Conservation (phyloP, 1,140 invertebrate species). For the Eurosta solidaginis region DNA sequence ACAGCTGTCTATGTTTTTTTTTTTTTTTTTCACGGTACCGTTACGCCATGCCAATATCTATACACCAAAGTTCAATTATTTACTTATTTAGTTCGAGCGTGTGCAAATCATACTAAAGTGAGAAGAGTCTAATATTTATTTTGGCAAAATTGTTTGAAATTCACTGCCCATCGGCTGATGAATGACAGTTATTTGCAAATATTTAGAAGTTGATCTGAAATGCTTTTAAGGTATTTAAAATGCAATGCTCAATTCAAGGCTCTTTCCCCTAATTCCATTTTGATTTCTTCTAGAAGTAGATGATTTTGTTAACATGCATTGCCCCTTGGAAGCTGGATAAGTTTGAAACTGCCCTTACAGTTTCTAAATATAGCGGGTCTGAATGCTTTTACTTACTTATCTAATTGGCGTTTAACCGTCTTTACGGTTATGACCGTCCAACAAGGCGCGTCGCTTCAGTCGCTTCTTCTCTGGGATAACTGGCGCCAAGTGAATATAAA, state of each 20-base stretch:
- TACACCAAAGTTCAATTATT: conserved; percentile 14
- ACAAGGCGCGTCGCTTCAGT: no score
- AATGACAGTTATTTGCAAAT: conserved; percentile 19
- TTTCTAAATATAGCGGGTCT: no score
- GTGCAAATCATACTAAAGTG: conserved; percentile 2
- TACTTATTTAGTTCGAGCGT: conserved; percentile 8
- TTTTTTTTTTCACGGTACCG: background rate
- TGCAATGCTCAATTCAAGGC: background rate
- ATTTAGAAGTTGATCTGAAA: background rate
- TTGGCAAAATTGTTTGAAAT: background rate
- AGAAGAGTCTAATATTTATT: background rate
- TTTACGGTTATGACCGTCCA: no score
- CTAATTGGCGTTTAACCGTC: no score
- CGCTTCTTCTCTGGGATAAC: no score
- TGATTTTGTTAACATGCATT: no score
- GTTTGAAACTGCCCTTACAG: no score
- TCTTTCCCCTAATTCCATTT: no score
- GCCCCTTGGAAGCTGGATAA: no score
- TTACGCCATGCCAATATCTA: background rate
- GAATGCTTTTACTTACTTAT: no score
- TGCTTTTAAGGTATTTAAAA: conserved; percentile 5
- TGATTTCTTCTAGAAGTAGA: no score
- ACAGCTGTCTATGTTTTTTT: conserved; percentile 22
- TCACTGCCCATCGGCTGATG: background rate
- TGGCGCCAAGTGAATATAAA: no score